These are phyloP conservation scores for Oryctolagus cuniculus DNA, from an alignment of 2,113 vertebrate species.

Conservation along the genomic window DNA sequence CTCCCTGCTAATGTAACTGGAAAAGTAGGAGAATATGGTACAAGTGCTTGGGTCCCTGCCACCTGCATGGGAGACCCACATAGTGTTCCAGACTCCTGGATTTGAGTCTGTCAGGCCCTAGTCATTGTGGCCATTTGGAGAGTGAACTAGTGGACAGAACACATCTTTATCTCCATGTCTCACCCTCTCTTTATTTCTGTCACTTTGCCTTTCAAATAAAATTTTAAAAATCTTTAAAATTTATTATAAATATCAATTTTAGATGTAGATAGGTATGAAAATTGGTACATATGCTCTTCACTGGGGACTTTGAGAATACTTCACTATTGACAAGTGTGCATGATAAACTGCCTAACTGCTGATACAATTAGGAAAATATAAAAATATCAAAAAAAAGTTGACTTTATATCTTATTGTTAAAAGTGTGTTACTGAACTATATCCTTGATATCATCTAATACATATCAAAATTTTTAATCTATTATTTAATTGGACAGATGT, in stretches of 20 bases:
- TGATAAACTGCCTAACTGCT: not conserved
- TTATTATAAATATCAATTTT: conserved; percentile 3
- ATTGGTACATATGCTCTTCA: not conserved
- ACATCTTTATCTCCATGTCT: too few relatives aligned
- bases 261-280: not conserved
- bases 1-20: too few relatives aligned
- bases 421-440: not conserved
- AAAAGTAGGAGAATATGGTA: too few relatives aligned
- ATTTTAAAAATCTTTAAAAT: not conserved
- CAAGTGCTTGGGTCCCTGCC: too few relatives aligned
- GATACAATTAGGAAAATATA: not conserved
- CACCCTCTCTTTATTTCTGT: too few relatives aligned
- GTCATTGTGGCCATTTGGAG: too few relatives aligned
- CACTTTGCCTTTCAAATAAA: too few relatives aligned
- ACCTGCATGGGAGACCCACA: too few relatives aligned
- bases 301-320: not conserved
- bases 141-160: too few relatives aligned
- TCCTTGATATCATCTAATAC: not conserved
- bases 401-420: not conserved
- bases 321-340: not conserved
- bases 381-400: not conserved
- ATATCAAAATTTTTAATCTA: not conserved
- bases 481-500: not conserved
- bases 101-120: too few relatives aligned
- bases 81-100: too few relatives aligned